A percentile compares a stretch with the other conserved stretches of the same genome.
phyloP scores from a whole-genome alignment of 2,797 vertebrate genomes.

The Sternarchorhynchus goeldii region DNA sequence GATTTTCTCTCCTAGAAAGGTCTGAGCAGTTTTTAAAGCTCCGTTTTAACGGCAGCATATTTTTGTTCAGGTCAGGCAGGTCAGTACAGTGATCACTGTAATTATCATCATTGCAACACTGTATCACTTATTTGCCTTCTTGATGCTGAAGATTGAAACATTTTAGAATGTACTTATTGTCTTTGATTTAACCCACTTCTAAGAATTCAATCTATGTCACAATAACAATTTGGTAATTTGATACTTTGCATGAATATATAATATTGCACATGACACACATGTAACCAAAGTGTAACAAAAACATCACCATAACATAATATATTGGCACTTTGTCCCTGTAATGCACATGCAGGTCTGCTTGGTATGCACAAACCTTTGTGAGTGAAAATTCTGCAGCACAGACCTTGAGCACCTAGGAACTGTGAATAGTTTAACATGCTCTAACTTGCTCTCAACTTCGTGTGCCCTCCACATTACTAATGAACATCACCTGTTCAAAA shows the following conservation, averaged over 20 bases:
- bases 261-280: background rate
- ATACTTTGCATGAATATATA: background rate
- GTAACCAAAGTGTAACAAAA: background rate
- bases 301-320: background rate
- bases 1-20: slow-evolving; percentile 1
- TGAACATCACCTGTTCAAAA: slow-evolving; percentile 14
- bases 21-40: background rate
- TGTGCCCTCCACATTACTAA: background rate
- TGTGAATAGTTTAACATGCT: slow-evolving; percentile 40
- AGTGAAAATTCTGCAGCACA: background rate
- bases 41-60: no score
- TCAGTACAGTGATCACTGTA: no score
- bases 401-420: slow-evolving; percentile 16
- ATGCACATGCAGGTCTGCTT: background rate
- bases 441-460: slow-evolving; percentile 27
- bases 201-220: no score
- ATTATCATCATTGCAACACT: no score
- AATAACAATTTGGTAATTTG: background rate
- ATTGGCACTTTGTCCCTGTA: background rate
- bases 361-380: background rate
- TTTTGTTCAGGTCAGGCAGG: no score
- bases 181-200: no score
- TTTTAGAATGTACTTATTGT: no score
- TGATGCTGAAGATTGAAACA: no score
- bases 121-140: no score